phyloP scores from a whole-genome alignment of 2,113 vertebrate genomes.

The Verasper variegatus region DNA sequence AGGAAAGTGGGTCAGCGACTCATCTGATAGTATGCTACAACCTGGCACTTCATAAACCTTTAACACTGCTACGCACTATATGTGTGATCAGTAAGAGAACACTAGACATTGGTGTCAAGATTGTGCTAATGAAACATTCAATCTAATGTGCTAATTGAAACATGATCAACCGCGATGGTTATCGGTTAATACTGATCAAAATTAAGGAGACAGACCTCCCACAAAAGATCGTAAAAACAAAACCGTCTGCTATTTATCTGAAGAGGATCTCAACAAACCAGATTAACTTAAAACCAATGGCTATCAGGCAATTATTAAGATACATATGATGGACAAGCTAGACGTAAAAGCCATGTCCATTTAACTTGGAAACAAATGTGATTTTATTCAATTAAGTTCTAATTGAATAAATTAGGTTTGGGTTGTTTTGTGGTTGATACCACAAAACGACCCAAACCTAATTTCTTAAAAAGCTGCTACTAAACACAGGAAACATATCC shows the following conservation, averaged over 20 bases:
- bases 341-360: no score
- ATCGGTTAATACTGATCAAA: neutral
- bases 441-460: neutral
- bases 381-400: no score
- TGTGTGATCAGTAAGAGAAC: slow-evolving; percentile 19
- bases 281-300: no score
- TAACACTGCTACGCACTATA: neutral
- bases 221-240: neutral
- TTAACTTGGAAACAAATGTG: no score
- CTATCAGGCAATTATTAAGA: no score
- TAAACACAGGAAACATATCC: neutral
- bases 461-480: neutral
- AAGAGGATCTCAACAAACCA: no score
- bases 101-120: no score
- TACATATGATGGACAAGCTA: no score
- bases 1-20: slow-evolving; percentile 29
- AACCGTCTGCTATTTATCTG: neutral
- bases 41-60: neutral
- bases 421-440: no score
- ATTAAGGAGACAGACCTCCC: no score
- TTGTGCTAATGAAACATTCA: neutral
- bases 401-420: no score
- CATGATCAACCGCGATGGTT: neutral
- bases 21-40: slow-evolving; percentile 13
- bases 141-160: no score